Percentiles rank a stretch among this genome's conserved stretches.
phyloP scores from a whole-genome alignment of 2,888 invertebrate genomes.

The Heliconius cydno region DNA sequence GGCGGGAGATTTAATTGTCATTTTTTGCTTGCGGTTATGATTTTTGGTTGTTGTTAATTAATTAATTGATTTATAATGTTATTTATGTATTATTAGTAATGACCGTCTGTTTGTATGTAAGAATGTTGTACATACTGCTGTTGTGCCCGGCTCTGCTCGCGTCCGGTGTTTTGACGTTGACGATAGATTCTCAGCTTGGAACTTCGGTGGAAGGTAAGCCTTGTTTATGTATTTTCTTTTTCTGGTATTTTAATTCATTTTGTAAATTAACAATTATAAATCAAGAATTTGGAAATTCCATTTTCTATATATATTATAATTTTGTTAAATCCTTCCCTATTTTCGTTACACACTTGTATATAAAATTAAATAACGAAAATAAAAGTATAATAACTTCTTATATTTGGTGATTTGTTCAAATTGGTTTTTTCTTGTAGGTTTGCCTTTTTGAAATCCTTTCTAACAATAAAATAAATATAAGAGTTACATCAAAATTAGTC shows the following conservation, averaged over 20 bases:
- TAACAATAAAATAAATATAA: neutral
- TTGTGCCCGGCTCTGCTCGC: slow-evolving; percentile 72
- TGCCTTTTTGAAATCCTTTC: neutral
- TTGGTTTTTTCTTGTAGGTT: no score
- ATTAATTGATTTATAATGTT: slow-evolving; percentile 32
- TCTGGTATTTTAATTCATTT: no score
- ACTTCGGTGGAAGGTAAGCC: slow-evolving; percentile 77
- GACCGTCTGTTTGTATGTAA: slow-evolving; percentile 56
- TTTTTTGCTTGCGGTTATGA: neutral
- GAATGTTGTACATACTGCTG: slow-evolving; percentile 69
- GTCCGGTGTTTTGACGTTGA: slow-evolving; percentile 70
- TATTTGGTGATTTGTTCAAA: no score
- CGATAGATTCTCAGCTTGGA: slow-evolving; percentile 76
- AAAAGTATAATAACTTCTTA: no score
- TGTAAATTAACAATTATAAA: no score
- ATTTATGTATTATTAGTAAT: slow-evolving; percentile 36
- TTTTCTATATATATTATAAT: no score
- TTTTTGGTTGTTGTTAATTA: slow-evolving; percentile 40
- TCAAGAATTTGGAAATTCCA: no score
- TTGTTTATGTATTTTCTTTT: neutral
- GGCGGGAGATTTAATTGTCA: slow-evolving; percentile 52
- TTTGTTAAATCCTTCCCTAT: no score
- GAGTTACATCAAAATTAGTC: neutral
- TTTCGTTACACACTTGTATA: no score
- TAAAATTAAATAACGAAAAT: no score